Evolutionary conservation across 2,797 vertebrate species (phyloP).

Genomic region (Amblyopsis hoosieri): DNA sequence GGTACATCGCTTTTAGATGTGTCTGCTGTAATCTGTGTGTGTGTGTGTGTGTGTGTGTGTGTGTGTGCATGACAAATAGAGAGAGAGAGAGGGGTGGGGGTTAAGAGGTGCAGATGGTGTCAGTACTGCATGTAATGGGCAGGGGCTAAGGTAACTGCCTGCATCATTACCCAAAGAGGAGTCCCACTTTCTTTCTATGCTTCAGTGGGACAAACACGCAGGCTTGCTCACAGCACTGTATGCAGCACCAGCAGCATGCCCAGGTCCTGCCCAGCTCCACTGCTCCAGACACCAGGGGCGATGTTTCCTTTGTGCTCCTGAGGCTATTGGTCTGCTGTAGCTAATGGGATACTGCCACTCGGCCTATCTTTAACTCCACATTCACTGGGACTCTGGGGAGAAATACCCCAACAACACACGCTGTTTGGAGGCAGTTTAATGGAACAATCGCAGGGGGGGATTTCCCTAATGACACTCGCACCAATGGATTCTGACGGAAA

Average conservation of each 20-base stretch:
- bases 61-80: conserved; percentile 15
- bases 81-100: too few species aligned
- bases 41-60: not conserved
- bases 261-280: conserved; percentile 43
- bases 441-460: conserved; percentile 61
- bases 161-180: conserved; percentile 67
- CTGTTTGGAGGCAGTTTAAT: conserved; percentile 74
- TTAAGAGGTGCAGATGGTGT: conserved; percentile 49
- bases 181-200: conserved; percentile 61
- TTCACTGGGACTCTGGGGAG: conserved; percentile 67
- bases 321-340: conserved; percentile 50
- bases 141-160: conserved; percentile 60
- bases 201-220: conserved; percentile 50
- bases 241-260: conserved; percentile 39
- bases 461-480: conserved; percentile 60
- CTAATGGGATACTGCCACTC: conserved; percentile 55
- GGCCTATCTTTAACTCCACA: conserved; percentile 68
- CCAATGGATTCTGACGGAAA: conserved; percentile 58
- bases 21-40: conserved; percentile 10
- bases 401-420: conserved; percentile 60
- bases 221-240: conserved; percentile 51
- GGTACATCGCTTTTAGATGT: conserved; percentile 3
- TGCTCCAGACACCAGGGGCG: conserved; percentile 58
- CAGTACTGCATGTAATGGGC: conserved; percentile 59
- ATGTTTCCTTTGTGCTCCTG: conserved; percentile 57